Evolutionary conservation across 1,140 invertebrate genomes (phyloP), one percentile per base, ranked within the genome.

Genomic region (Euwallacea fornicatus): DNA sequence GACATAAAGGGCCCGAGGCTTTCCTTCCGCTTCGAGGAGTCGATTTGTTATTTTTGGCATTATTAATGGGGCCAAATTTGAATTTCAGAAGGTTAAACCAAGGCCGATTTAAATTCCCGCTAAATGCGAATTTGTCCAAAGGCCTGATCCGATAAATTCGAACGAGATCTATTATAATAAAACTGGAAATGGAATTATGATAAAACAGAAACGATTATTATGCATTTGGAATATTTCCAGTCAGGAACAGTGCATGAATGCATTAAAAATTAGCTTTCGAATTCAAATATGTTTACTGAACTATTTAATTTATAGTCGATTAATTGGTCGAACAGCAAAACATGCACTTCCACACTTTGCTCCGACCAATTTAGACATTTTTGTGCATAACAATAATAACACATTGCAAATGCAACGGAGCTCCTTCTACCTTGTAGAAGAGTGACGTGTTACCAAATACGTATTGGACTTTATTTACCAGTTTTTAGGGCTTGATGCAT

Each of bases 401-500:
- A 33, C 55, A 58, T 58, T 21, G 6, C 13, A 58, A 58, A 33
- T 10, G 7, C 46, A 10, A n/a, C 6, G 6, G 21, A 10, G 55
- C n/a, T 33, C 21, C 55, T 7, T 58, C n/a, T 33, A 15, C 21
- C n/a, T 33, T 21, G 6, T 10, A 61, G 33, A 41, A 42, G 15
- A 43, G 11, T 61, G 33, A 42, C 11, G 42, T 16, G 59, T 61
- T 61, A 43, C 59, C 59, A 61, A 61, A 61, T 61, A 61, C 21
- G 59, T 61, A 43, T 41, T n/a, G 59, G 43, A 43, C 11, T 61
- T 43, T 61, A 43, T 61, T 61, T 61, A 43, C 42, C 16, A 21
- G 59, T 61, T 61, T 61, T 61, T 61, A 42, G 42, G 59, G 42
- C 7, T 43, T 21, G 59, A 61, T 61, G 59, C 59, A 43, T 43